Evolutionary conservation across 2,797 vertebrate genomes (phyloP).

Genomic region (Sebastes kiyomatsui): DNA sequence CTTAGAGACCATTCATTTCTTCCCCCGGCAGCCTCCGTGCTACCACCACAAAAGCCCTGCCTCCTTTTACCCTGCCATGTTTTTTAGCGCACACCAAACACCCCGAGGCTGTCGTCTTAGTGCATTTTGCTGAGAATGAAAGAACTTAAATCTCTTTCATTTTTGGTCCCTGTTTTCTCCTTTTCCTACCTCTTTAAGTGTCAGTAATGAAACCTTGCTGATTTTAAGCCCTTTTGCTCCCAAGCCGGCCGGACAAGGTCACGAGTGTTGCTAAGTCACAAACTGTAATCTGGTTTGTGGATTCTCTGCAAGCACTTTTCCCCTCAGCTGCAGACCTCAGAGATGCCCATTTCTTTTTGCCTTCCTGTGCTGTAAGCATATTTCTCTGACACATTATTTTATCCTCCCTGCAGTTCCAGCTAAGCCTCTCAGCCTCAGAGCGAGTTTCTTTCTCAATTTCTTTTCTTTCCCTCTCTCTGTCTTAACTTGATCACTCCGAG

Average conservation of each 20-base stretch:
- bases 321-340: constrained; percentile 53
- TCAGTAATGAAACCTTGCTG: constrained; percentile 70
- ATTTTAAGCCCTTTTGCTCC: constrained; percentile 71
- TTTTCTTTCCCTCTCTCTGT: constrained; percentile 24
- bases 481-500: constrained; percentile 54
- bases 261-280: constrained; percentile 68
- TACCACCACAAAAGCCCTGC: constrained; percentile 34
- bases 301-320: constrained; percentile 62
- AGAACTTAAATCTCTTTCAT: constrained; percentile 63
- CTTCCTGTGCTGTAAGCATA: constrained; percentile 69
- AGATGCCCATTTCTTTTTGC: constrained; percentile 41
- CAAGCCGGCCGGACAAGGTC: constrained; percentile 60
- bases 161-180: constrained; percentile 45
- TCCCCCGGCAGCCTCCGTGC: not conserved
- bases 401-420: constrained; percentile 60
- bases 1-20: constrained; percentile 42
- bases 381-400: constrained; percentile 72
- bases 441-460: constrained; percentile 43
- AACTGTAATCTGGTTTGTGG: constrained; percentile 78
- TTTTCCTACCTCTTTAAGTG: constrained; percentile 34
- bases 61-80: constrained; percentile 52
- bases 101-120: constrained; percentile 69
- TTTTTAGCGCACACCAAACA: constrained; percentile 49
- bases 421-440: constrained; percentile 67
- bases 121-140: constrained; percentile 73